These are phyloP conservation scores for Conchocele bisecta DNA, from an alignment of 2,888 invertebrate species.

Conservation along the genomic window DNA sequence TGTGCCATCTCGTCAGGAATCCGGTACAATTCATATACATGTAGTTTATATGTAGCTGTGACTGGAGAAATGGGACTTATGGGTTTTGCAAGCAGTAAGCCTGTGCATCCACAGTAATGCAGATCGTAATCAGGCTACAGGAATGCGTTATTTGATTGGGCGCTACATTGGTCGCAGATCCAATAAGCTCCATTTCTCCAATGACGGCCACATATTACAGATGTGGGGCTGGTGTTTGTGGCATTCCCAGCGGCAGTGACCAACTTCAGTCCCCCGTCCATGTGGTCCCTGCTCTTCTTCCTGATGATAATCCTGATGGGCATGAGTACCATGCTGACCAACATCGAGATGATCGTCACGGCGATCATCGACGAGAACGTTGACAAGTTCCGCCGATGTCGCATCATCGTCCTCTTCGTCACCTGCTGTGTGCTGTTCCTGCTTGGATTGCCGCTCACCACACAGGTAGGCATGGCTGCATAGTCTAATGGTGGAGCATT, in stretches of 20 bases:
- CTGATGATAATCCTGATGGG: conserved; percentile 76
- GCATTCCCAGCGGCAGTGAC: conserved; percentile 73
- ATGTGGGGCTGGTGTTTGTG: conserved; percentile 76
- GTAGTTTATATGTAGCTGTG: too few species aligned
- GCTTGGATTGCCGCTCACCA: conserved; percentile 90
- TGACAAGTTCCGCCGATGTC: conserved; percentile 52
- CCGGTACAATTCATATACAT: too few species aligned
- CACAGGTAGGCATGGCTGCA: conserved; percentile 79
- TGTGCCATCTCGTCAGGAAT: too few species aligned
- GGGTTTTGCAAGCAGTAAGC: too few species aligned
- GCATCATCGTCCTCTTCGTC: conserved; percentile 85
- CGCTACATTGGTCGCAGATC: too few species aligned
- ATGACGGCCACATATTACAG: too few species aligned
- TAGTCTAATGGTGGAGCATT: not conserved
- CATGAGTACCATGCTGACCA: conserved; percentile 70
- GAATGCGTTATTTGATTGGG: too few species aligned
- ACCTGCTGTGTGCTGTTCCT: conserved; percentile 88
- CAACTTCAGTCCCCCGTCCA: conserved; percentile 70
- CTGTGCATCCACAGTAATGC: too few species aligned
- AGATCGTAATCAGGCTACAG: too few species aligned
- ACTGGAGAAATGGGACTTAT: too few species aligned
- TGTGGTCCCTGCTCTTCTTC: conserved; percentile 78
- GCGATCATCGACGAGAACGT: conserved; percentile 71
- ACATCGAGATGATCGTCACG: conserved; percentile 70
- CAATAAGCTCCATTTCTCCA: too few species aligned